Evolutionary conservation across 2,113 vertebrate genomes (phyloP).

Genomic region (Poecilia latipinna): DNA sequence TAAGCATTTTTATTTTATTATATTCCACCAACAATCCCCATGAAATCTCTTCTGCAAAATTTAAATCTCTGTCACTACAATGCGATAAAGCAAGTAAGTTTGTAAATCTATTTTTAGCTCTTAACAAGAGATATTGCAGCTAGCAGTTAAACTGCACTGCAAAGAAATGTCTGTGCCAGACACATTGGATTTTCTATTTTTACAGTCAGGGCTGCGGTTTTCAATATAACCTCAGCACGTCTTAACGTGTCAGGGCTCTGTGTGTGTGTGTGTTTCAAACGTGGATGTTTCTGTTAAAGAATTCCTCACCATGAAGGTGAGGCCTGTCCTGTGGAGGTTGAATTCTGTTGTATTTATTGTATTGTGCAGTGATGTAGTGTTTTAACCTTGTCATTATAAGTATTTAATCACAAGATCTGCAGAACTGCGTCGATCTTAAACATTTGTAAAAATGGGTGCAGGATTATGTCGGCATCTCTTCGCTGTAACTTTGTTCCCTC

Average conservation of each 20-base stretch:
- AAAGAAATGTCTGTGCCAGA: not conserved
- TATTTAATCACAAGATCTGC: too few species aligned
- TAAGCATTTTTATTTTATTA: not conserved
- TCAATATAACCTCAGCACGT: conserved; percentile 29
- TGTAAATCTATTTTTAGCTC: not conserved
- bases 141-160: not conserved
- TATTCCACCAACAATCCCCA: not conserved
- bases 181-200: conserved; percentile 30
- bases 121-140: not conserved
- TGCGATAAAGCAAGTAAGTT: not conserved
- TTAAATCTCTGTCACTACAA: not conserved
- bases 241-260: conserved; percentile 51
- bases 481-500: not conserved
- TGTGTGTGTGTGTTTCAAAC: conserved; percentile 20
- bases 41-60: not conserved
- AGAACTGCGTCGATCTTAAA: too few species aligned
- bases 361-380: too few species aligned
- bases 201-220: conserved; percentile 15
- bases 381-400: too few species aligned
- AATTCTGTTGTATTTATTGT: not conserved
- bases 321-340: not conserved
- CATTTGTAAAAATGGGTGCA: too few species aligned
- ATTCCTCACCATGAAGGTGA: conserved; percentile 13
- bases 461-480: too few species aligned
- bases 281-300: conserved; percentile 2